These are phyloP conservation scores for Xiphophorus birchmanni DNA, from an alignment of 2,797 vertebrate genomes.

Conservation along the genomic window DNA sequence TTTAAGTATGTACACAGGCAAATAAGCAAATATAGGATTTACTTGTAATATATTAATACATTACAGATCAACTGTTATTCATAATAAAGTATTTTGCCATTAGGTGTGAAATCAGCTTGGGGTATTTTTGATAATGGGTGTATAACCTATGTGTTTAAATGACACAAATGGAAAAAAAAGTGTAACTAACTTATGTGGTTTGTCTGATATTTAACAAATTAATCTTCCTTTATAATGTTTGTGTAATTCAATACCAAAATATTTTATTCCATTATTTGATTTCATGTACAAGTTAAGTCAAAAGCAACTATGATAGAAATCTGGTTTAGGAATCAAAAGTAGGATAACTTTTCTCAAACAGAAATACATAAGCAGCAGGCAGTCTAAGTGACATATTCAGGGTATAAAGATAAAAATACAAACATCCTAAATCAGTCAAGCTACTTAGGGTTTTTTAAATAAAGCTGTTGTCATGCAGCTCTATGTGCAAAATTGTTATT, in stretches of 20 bases:
- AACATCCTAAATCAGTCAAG: not conserved
- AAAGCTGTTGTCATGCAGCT: not conserved
- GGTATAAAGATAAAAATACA: not conserved
- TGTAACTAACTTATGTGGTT: not conserved
- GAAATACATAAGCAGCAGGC: conserved; percentile 10
- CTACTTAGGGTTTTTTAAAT: not conserved
- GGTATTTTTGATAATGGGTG: not conserved
- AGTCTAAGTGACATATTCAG: not conserved
- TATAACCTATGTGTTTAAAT: not conserved
- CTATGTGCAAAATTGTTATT: not conserved
- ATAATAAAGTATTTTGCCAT: not conserved
- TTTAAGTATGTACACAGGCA: not conserved
- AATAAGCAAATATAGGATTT: not conserved
- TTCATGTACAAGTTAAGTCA: conserved; percentile 19
- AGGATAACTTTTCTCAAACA: conserved; percentile 29
- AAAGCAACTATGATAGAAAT: conserved; percentile 17
- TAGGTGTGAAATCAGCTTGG: not conserved
- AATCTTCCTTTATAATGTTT: conserved; percentile 27
- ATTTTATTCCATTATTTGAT: conserved; percentile 28
- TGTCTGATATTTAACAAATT: conserved; percentile 26
- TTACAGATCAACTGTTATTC: not conserved
- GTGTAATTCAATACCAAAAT: conserved; percentile 27
- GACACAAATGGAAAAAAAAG: not conserved
- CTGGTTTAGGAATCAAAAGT: conserved; percentile 36
- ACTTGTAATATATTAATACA: not conserved